Base-by-base conservation (phyloP, 2,113 vertebrate genomes). In the Pandion haliaetus region DNA sequence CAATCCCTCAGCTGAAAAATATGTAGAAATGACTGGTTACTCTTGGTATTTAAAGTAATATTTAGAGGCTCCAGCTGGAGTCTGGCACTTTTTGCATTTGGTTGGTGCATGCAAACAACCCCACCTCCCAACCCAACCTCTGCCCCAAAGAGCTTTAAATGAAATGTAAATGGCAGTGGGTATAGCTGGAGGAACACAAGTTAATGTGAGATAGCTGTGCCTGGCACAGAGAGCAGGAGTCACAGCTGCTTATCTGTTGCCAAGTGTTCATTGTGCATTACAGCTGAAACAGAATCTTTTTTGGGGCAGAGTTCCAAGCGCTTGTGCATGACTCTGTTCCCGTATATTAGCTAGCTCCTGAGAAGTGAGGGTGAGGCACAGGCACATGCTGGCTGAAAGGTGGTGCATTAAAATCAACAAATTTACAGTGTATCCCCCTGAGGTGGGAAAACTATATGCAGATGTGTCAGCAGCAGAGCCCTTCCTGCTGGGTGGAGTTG, bases 311-410 rank as follows among this genome's bases (percentile, higher is more conserved):
- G 7, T 45, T 76, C 54, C 28, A 24, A 5, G 32, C 1, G 0
- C 11, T 58, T 13, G 9, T 10, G 6, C 36, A 9, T 3, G 5
- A 10, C n/a, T 54, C 21, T 0, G 2, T 26, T 79, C 34, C 21
- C 12, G 2, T 38, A 11, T 3, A 5, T 25, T 16, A n/a, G 12
- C 20, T 66, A 11, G 10, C 12, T 47, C 58, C 13, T 23, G 23
- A 70, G 50, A 13, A 50, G 32, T 0, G 1, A 6, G 17, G 29
- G 26, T 31, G 74, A 88, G 36, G 23, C 17, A 44, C 17, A 38
- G 71, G 38, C 31, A 55, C 4, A 10, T 0, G 1, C 19, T 69
- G n/a, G 20, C 42, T 63, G 38, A 8, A 52, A 59, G 26, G 45
- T 26, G 17, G 13, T 20, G 14, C 14, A 1, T 66, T 40, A 24